Base-by-base conservation (phyloP, 1,140 invertebrate species). In the Aricia agestis region DNA sequence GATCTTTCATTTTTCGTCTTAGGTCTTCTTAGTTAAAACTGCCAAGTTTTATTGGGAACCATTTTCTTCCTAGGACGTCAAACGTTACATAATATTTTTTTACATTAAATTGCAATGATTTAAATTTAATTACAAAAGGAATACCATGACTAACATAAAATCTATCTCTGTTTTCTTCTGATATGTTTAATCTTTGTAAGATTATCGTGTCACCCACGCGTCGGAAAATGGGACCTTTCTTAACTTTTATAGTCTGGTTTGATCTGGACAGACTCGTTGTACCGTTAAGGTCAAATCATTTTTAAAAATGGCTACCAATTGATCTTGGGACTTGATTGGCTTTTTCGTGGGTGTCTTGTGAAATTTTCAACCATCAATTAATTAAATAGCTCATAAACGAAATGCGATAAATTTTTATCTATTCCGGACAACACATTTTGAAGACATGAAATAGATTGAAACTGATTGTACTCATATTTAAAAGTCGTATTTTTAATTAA, bases 281-380 rank as follows among this genome's bases (percentile, higher is more conserved):
- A 63, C 59, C 59, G 59, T 63, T 63, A 63, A 63, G 59, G 59
- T 63, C 59, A 63, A 63, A 59, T 59, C 15, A 59, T 63, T 63
- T 63, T 63, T 31, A 63, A 63, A 13, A 63, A 63, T 63, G 59
- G 59, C 59, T 63, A 63, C 59, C 59, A 17, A 52, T 52, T 52
- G 45, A 52, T 63, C 18, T 63, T 63, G 59, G 59, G 19, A 63
- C 59, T 18, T 19, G 59, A 63, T 63, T 18, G 58, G 58, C 7
- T 59, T 19, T 63, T 25, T 63, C 59, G 59, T 63, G 59, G 59
- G 59, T 63, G 59, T 63, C 19, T 63, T 63, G 59, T 63, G 59
- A 63, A 63, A 63, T 19, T 19, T 19, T 63, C 11, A 17, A 63
- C 19, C 11, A 25, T 63, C 59, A 25, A 19, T 63, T 63, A 63